These are phyloP conservation scores for Andricus quercusramuli DNA, from an alignment of 2,888 invertebrate species.

Conservation along the genomic window DNA sequence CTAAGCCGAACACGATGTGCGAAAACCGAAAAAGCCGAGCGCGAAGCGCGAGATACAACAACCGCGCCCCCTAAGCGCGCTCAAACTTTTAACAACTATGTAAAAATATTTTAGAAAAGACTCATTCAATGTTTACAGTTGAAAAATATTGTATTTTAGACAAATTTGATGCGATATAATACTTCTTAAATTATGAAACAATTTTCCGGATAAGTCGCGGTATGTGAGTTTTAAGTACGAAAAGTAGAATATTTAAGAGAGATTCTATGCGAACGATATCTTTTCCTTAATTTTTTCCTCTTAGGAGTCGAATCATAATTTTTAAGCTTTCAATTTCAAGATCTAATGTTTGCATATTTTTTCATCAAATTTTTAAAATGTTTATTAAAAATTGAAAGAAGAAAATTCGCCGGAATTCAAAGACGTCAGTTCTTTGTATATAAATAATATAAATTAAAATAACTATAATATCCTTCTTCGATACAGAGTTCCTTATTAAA, in stretches of 20 bases:
- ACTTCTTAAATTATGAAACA: not conserved
- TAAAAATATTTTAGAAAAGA: not conserved
- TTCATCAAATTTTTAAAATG: not conserved
- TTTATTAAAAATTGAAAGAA: not conserved
- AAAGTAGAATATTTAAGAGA: not conserved
- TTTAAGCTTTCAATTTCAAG: not conserved
- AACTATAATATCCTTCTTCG: not conserved
- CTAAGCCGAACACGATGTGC: too few relatives aligned
- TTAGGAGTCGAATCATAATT: not conserved
- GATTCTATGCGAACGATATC: conserved; percentile 14
- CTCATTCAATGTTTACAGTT: not conserved
- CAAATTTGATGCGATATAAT: not conserved
- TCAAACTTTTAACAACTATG: not conserved
- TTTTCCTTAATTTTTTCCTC: not conserved
- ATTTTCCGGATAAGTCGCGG: not conserved
- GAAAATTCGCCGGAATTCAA: conserved; percentile 1
- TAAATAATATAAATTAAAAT: not conserved
- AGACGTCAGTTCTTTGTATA: conserved; percentile 30
- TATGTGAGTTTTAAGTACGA: not conserved
- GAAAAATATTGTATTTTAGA: not conserved
- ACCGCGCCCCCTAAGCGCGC: too few relatives aligned
- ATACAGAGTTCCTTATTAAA: not conserved
- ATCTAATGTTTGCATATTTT: not conserved
- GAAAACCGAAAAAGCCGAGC: too few relatives aligned
- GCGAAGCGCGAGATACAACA: too few relatives aligned